Conservation (phyloP, 53 echinoderm and acorn worm species). For the Arbacia lixula region DNA sequence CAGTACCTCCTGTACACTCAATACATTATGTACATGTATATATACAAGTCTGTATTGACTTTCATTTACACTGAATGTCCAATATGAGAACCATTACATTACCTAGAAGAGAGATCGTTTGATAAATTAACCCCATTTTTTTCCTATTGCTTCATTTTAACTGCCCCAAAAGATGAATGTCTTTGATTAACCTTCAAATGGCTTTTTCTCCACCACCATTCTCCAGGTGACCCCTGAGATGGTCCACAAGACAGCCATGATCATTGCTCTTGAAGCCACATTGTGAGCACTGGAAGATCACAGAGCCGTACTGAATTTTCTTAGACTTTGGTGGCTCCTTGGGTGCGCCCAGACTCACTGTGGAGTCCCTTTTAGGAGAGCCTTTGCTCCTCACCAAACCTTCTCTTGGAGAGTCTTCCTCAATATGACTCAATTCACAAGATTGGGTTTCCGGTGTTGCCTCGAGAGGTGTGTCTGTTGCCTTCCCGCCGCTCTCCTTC, state of each 20-base stretch:
- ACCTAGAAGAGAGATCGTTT: no score
- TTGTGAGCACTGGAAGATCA: slow-evolving; percentile 85
- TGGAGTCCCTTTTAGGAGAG: not conserved
- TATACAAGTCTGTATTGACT: no score
- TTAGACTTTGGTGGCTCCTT: slow-evolving; percentile 15
- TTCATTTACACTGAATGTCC: no score
- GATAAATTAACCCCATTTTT: no score
- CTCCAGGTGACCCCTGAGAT: slow-evolving; percentile 68
- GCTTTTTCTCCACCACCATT: no score
- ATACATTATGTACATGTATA: no score
- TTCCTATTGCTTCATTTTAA: no score
- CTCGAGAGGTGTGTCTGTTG: not conserved
- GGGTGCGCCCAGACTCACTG: not conserved
- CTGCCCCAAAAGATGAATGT: no score
- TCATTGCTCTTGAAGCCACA: slow-evolving; percentile 83
- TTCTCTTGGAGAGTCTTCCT: not conserved
- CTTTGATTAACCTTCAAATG: no score
- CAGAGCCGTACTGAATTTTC: slow-evolving; percentile 50
- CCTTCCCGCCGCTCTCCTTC: not conserved
- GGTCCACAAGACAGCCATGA: slow-evolving; percentile 70
- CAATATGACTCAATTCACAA: no score
- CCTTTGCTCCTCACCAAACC: not conserved
- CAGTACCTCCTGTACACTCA: no score
- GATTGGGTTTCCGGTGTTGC: not conserved
- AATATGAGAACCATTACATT: no score